Base-by-base conservation (phyloP, 1,140 invertebrate species). In the Drosophila mojavensis region DNA sequence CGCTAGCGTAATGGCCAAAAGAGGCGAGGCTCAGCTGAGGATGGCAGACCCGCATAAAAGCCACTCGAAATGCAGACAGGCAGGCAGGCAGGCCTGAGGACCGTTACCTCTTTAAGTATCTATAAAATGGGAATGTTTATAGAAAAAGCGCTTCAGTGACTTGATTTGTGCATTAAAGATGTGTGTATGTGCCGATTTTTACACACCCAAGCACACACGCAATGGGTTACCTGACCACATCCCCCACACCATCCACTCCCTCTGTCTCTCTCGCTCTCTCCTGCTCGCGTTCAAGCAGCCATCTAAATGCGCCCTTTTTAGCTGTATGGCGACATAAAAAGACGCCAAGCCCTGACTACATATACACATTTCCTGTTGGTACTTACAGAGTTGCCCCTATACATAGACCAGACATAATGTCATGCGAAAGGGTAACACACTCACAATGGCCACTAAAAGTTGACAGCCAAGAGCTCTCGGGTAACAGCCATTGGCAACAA, bases 41-140 rank as follows among this genome's bases (percentile, higher is more conserved):
- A 54, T 36, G 54, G 51, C 55, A 59, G 67, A 39, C 79, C 82
- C 83, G 79, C 83, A 86, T 83, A 86, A 86, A 83, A 83, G 58
- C 6, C 68, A 77, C 79, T 83, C 63, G 56, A 83, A 79, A 86
- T 83, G 83, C 83, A 83, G 79, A 85, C 84, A 36, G 20, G 20
- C 20, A 24, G 45, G 63, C 84, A 36, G 20, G 20, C 20, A 24
- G 45, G 63, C 79, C 71, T 15, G 56, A 61, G 13, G 41, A 47
- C 60, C 54, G 73, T 75, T 64, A 62, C 77, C 83, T 70, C 81
- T 79, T 86, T 88, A 89, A 88, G 83, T 88, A 83, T 83, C 84
- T 80, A 88, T 88, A 88, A 88, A 86, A 88, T 67, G 84, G 79
- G 77, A 89, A 88, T 89, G 83, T 88, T 89, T 86, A 86, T 86